phyloP scores from a whole-genome alignment of 1,140 invertebrate genomes.

The Lordiphosa stackelbergi region DNA sequence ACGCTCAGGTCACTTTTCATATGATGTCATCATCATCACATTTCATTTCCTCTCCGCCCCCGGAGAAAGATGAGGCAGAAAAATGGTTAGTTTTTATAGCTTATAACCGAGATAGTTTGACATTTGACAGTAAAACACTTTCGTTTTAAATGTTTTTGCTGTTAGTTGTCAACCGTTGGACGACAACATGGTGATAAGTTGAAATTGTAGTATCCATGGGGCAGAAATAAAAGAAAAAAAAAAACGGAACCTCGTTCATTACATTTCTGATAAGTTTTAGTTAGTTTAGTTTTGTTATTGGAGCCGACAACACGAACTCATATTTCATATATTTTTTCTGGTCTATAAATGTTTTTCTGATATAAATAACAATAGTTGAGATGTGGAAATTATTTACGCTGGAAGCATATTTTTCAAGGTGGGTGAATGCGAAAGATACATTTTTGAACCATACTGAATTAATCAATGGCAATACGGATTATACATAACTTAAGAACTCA shows the following conservation, averaged over 20 bases:
- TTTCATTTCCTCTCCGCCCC: slow-evolving; percentile 30
- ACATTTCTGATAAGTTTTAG: slow-evolving; percentile 37
- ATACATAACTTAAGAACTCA: no score
- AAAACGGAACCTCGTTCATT: slow-evolving; percentile 31
- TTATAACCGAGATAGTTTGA: slow-evolving; percentile 25
- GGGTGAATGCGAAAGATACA: no score
- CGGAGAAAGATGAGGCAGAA: slow-evolving; percentile 1
- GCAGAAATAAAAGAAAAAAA: not conserved
- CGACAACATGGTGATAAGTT: slow-evolving; percentile 33
- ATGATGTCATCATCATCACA: slow-evolving; percentile 49
- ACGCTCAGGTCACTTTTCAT: slow-evolving; percentile 3
- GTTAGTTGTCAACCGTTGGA: slow-evolving; percentile 15
- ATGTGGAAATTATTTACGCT: not conserved
- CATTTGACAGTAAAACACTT: slow-evolving; percentile 63
- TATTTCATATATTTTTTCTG: slow-evolving; percentile 10
- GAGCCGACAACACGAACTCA: slow-evolving; percentile 17
- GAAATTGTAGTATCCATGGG: slow-evolving; percentile 31
- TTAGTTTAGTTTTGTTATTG: slow-evolving; percentile 30
- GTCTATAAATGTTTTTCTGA: not conserved
- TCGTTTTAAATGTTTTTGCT: slow-evolving; percentile 37
- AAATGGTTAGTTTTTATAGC: slow-evolving; percentile 19
- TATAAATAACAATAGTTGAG: not conserved
- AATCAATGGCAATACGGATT: no score
- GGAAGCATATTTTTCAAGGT: no score
- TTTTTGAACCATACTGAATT: no score